Evolutionary conservation across 2,113 vertebrate species (phyloP), one percentile per base, ranked within the genome.

Genomic region (Sitta europaea): DNA sequence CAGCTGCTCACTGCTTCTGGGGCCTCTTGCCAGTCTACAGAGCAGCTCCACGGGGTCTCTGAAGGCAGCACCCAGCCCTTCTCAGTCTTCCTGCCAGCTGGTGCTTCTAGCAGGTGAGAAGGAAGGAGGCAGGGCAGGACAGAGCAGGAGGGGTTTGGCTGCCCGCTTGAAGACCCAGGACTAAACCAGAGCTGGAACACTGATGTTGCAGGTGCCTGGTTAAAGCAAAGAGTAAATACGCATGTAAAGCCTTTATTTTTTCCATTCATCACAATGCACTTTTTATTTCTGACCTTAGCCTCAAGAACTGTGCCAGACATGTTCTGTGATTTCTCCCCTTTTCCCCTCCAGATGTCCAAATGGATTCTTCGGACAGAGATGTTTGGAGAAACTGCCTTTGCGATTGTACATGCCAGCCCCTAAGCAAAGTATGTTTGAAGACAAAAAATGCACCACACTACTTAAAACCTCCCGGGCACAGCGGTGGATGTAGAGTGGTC

Each of bases 401-500:
- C 98, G 99, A 98, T 98, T 98, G 98, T 98, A 98, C 98, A 99
- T 99, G 99, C 98, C 99, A 99, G 98, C 99, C 98, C 98, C 99
- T 98, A 98, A 98, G 97, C 98, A 99, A 99, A 99, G 99, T 99
- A 99, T 99, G 99, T 99, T 98, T 98, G 98, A 98, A 98, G 98
- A 98, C 94, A 98, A 98, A 96, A 97, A 97, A 96, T 97, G 96
- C 97, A 94, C 97, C 98, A 97, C 97, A 96, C 96, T 98, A 62
- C 97, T 97, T 98, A 98, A 98, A 97, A 98, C 94, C 97, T 97
- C 96, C 97, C 0, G 97, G 98, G 97, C 97, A 97, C 98, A 97
- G 97, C 95, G 83, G 96, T 98, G 98, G 97, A 97, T 95, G 88
- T 96, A 97, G 97, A 92, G 92, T 97, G 96, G 81, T 33, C 93